Evolutionary conservation across 1,140 invertebrate species (phyloP).

Genomic region (Lucilia cuprina): DNA sequence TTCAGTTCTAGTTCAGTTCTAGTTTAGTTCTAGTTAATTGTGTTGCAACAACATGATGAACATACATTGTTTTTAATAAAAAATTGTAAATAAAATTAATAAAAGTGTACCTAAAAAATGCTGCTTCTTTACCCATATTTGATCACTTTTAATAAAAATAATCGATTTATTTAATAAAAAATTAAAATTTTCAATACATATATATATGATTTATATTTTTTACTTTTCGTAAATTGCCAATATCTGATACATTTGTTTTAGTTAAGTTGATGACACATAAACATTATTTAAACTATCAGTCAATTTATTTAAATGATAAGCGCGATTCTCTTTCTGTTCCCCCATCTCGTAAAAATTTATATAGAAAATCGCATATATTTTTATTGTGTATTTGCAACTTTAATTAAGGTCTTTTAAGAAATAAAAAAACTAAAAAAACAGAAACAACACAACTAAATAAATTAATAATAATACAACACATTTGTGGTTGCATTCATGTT

Average conservation of each 20-base stretch:
- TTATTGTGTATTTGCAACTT: not conserved
- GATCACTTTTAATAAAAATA: too few species aligned
- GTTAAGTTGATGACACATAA: not conserved
- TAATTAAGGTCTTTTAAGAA: slow-evolving; percentile 8
- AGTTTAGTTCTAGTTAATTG: too few species aligned
- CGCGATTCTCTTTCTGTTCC: not conserved
- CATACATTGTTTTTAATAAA: too few species aligned
- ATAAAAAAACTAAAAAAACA: not conserved
- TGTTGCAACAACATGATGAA: too few species aligned
- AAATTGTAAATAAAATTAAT: too few species aligned
- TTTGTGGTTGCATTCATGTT: not conserved
- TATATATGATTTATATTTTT: too few species aligned
- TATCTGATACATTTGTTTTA: not conserved
- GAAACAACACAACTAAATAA: not conserved
- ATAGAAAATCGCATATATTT: not conserved
- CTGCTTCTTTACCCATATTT: too few species aligned
- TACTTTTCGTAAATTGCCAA: not conserved
- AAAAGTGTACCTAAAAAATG: too few species aligned
- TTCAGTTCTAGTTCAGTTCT: too few species aligned
- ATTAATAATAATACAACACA: not conserved
- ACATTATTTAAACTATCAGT: not conserved
- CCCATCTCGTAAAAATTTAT: not conserved
- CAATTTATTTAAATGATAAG: not conserved
- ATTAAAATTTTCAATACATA: too few species aligned
- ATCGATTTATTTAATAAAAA: too few species aligned